A percentile compares a stretch with the other conserved stretches of the same genome.
Conservation (phyloP, 2,888 invertebrate species). For the Rhopalosiphum nymphaeae region DNA sequence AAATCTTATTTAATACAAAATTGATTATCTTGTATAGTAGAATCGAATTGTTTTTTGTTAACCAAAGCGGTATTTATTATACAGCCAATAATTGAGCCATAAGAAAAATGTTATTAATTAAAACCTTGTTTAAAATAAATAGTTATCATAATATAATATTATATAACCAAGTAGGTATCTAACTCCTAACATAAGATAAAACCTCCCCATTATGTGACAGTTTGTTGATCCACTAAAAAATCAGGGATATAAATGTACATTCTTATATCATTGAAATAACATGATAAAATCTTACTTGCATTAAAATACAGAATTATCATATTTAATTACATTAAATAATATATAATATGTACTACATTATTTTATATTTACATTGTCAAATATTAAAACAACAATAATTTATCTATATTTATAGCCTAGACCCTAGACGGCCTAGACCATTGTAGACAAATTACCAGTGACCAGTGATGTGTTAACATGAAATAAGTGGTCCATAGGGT, state of each 20-base stretch:
- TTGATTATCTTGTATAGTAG: background rate
- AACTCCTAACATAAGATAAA: background rate
- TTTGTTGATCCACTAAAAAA: background rate
- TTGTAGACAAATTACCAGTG: too few species aligned
- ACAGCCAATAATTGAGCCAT: background rate
- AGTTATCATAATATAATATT: background rate
- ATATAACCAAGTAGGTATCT: background rate
- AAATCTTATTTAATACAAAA: background rate
- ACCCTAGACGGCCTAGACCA: too few species aligned
- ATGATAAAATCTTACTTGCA: background rate
- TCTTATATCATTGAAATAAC: background rate
- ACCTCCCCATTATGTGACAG: background rate
- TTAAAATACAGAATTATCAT: background rate
- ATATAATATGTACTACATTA: too few species aligned
- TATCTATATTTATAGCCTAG: too few species aligned
- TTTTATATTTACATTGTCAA: too few species aligned
- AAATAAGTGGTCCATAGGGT: too few species aligned
- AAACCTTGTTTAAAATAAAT: background rate
- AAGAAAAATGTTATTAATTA: background rate
- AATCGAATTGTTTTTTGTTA: background rate
- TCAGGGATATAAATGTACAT: background rate
- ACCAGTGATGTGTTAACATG: too few species aligned
- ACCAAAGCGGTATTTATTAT: background rate
- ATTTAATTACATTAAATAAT: too few species aligned
- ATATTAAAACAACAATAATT: too few species aligned